These are phyloP conservation scores for Apoda limacodes DNA, from an alignment of 2,888 invertebrate genomes.

Conservation along the genomic window DNA sequence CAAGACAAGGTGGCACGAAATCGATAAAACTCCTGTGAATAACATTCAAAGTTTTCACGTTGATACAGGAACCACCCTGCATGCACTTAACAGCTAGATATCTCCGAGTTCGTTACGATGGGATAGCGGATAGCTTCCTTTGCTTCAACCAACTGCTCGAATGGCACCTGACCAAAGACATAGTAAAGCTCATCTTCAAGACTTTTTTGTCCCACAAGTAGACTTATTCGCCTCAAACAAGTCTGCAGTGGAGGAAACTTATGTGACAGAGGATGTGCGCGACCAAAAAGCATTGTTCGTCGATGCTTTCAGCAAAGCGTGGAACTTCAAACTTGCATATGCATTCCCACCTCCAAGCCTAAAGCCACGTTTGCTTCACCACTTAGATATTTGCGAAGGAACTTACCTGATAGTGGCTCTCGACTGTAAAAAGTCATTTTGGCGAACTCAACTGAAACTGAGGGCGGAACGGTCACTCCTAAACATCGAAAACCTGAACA, in stretches of 20 bases:
- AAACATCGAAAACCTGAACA: constrained; percentile 6
- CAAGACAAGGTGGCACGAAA: constrained; percentile 15
- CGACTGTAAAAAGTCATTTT: constrained; percentile 16
- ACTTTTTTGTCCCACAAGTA: constrained; percentile 18
- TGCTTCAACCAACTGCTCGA: constrained; percentile 10
- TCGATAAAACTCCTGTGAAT: constrained; percentile 5
- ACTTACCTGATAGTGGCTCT: constrained; percentile 17
- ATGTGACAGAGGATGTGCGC: constrained; percentile 13
- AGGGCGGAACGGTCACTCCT: constrained; percentile 7
- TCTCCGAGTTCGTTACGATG: constrained; percentile 17
- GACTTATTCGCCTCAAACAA: no score
- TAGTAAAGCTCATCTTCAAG: constrained; percentile 10
- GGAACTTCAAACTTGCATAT: constrained; percentile 19
- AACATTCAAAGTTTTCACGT: constrained; percentile 5
- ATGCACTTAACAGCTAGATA: no score
- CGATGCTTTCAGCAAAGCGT: constrained; percentile 17
- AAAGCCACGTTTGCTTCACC: constrained; percentile 16
- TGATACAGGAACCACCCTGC: constrained; percentile 6
- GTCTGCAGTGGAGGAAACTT: constrained; percentile 15
- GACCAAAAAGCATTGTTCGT: constrained; percentile 8
- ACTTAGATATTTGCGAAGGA: constrained; percentile 14
- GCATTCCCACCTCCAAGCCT: constrained; percentile 19
- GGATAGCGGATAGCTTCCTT: constrained; percentile 17
- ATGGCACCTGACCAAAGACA: constrained; percentile 10
- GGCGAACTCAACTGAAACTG: constrained; percentile 13